Evolutionary conservation across 2,888 invertebrate species (phyloP), one percentile per base, ranked within the genome.

Genomic region (Desoria tigrina): DNA sequence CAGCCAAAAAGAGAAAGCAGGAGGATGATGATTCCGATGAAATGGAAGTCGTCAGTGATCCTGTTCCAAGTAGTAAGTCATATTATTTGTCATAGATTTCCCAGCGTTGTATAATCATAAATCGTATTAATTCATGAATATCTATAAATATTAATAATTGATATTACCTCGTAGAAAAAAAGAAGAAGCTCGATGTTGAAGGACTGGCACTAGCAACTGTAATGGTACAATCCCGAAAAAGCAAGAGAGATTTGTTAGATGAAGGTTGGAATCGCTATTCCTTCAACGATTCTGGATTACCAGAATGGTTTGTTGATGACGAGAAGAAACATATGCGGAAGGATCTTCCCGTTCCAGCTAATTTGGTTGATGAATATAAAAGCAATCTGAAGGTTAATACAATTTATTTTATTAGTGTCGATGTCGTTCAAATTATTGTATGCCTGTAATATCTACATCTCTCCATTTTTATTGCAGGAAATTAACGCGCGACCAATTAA

Each of bases 221-320:
- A 82, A 85, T 99, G 83, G 87, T 92, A 6, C 88, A 91, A 62
- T 95, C 96, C 42, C 89, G 89, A 80, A 98, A 96, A 82, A 86
- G 89, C 16, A 90, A 91, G 77, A 86, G 96, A 39, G 96, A 99
- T 79, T 82, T 98, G 11, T 83, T 90, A 11, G 97, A 98, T 79
- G 88, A 86, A 57, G 94, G 89, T 0, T 98, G 94, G 90, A 94
- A 97, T 81, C 86, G 94, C 76, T 97, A 92, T 79, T 87, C 90
- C 2, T 94, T 92, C 79, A 93, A 94, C 78, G 98, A 98, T 79
- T 88, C 87, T 1, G 85, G 90, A 79, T 83, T 99, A 55, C 99
- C 99, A 0, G 90, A 90, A 76, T 99, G 99, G 99, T 99, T 99
- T 82, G 85, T 86, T 0, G 87, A 92, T 66, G 98, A 99, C 77